These are phyloP conservation scores for Tenthredo livida DNA, from an alignment of 2,888 invertebrate genomes.

Conservation along the genomic window DNA sequence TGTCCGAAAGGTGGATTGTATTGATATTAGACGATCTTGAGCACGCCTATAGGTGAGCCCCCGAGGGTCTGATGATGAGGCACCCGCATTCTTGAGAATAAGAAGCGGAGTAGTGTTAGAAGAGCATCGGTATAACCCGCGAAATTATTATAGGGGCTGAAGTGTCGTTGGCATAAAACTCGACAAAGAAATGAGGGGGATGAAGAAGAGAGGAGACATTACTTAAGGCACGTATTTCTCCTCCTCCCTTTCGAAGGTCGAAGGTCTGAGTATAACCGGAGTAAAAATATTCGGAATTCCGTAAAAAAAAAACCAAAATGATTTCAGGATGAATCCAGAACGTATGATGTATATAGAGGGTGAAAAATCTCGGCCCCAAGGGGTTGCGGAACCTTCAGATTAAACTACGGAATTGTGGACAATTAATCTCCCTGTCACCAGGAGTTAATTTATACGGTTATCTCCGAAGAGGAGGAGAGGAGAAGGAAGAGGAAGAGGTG, in stretches of 20 bases:
- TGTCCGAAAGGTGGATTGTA: constrained; percentile 13
- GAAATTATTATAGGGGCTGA: constrained; percentile 76
- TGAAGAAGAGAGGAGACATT: background rate
- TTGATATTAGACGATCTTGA: constrained; percentile 20
- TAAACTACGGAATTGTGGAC: constrained; percentile 22
- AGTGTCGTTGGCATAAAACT: constrained; percentile 29
- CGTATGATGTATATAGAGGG: background rate
- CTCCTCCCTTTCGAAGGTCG: background rate
- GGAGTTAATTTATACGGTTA: constrained; percentile 46
- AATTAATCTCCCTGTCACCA: constrained; percentile 46
- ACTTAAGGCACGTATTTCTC: constrained; percentile 4
- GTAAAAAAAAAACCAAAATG: background rate
- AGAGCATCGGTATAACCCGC: constrained; percentile 69
- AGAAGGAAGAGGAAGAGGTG: background rate
- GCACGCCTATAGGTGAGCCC: background rate
- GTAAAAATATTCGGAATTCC: constrained; percentile 42
- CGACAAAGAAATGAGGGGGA: constrained; percentile 2
- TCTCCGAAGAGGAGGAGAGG: background rate
- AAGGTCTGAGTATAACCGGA: constrained; percentile 20
- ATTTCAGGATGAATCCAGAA: no score
- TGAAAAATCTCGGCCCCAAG: constrained; percentile 3
- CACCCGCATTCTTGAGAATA: constrained; percentile 24
- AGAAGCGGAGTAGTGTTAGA: background rate
- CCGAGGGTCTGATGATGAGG: background rate
- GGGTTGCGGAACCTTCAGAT: background rate